phyloP scores from a whole-genome alignment of 2,888 invertebrate species.

The Erpobdella octoculata region DNA sequence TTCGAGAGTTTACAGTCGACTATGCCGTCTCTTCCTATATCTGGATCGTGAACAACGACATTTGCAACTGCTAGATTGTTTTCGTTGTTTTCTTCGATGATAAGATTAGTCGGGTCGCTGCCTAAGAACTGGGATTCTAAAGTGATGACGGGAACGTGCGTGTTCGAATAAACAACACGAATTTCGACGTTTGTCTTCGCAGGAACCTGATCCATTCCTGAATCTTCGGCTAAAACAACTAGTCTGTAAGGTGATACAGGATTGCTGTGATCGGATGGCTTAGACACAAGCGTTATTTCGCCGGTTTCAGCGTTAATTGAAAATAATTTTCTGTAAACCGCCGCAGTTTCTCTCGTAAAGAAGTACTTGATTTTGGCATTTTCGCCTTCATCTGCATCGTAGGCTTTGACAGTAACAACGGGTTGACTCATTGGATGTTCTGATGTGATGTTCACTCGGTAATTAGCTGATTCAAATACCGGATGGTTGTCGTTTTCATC shows the following conservation, averaged over 20 bases:
- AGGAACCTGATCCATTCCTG: conserved; percentile 5
- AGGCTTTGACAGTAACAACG: not conserved
- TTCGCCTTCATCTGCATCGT: not conserved
- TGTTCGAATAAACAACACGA: conserved; percentile 9
- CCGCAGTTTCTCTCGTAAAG: conserved; percentile 8
- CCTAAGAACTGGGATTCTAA: not conserved
- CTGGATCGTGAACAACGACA: not conserved
- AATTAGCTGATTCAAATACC: conserved; percentile 9
- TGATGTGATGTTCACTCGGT: not conserved
- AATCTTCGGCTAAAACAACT: conserved; percentile 15
- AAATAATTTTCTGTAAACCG: conserved; percentile 12
- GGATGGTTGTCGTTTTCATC: conserved; percentile 18
- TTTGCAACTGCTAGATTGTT: not conserved
- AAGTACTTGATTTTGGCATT: conserved; percentile 9
- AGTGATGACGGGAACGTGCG: conserved; percentile 5
- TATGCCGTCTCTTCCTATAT: conserved; percentile 6
- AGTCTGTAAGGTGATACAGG: not conserved
- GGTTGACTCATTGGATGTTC: not conserved
- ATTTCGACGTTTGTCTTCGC: not conserved
- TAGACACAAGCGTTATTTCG: conserved; percentile 7
- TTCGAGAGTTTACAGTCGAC: conserved; percentile 12
- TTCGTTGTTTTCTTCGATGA: conserved; percentile 12
- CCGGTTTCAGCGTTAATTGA: conserved; percentile 6
- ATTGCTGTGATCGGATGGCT: not conserved
- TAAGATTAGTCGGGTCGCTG: not conserved